Percentiles rank a stretch among this genome's conserved stretches.
These are phyloP conservation scores for Drosophila baimaii DNA, from an alignment of 1,140 invertebrate genomes.

Conservation along the genomic window DNA sequence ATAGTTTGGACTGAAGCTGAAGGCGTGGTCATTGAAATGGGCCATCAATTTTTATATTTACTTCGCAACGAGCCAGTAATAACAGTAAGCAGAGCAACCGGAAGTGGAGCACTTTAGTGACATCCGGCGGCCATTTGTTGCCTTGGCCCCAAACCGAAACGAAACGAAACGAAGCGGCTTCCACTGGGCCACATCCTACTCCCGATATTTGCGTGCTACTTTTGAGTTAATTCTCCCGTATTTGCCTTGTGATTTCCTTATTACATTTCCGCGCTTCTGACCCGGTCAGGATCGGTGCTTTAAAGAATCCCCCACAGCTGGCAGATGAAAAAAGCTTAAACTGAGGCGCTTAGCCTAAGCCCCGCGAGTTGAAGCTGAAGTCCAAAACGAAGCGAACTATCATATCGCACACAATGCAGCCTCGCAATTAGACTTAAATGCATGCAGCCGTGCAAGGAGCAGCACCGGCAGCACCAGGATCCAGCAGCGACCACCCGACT, in stretches of 20 bases:
- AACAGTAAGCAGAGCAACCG: constrained; percentile 20
- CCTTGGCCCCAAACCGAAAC: not conserved
- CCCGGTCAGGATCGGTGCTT: constrained; percentile 3
- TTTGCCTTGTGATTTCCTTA: constrained; percentile 51
- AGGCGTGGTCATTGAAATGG: constrained; percentile 10
- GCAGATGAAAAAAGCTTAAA: constrained; percentile 58
- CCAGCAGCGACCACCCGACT: constrained; percentile 21
- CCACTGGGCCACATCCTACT: constrained; percentile 25
- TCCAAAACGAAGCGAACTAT: constrained; percentile 68
- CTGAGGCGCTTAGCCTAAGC: constrained; percentile 71
- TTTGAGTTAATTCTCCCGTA: constrained; percentile 51
- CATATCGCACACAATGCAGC: constrained; percentile 66
- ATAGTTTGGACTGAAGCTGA: not conserved
- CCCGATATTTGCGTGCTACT: constrained; percentile 48
- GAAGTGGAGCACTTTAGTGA: constrained; percentile 39
- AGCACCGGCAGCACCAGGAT: constrained; percentile 18
- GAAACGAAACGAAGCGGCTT: not conserved
- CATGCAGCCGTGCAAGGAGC: constrained; percentile 58
- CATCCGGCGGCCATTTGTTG: constrained; percentile 36
- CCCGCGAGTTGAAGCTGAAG: constrained; percentile 28
- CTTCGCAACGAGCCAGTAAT: not conserved
- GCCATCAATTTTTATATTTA: constrained; percentile 41
- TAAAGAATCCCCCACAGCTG: constrained; percentile 24
- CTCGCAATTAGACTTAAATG: constrained; percentile 77
- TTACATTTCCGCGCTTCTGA: constrained; percentile 20